phyloP scores from a whole-genome alignment of 2,113 vertebrate species.

The Saiga tatarica region DNA sequence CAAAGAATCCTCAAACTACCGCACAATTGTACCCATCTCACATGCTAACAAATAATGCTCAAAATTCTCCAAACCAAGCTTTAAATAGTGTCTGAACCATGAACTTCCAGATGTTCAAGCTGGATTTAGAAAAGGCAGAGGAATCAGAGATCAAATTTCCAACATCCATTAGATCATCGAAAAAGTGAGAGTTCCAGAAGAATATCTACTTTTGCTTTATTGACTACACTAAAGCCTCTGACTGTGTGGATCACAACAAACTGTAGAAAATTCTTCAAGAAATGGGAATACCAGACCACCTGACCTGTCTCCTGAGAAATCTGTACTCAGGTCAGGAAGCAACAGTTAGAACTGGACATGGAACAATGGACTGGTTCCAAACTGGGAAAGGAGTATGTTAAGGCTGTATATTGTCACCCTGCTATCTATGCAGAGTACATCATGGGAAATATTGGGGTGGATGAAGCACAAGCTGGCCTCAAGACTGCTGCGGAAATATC shows the following conservation, averaged over 20 bases:
- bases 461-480: not conserved
- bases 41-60: not conserved
- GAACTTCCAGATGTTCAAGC: not conserved
- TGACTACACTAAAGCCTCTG: not conserved
- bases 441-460: not conserved
- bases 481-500: not conserved
- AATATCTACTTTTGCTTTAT: not conserved
- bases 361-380: not conserved
- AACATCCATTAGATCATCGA: not conserved
- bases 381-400: not conserved
- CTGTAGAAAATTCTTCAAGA: not conserved
- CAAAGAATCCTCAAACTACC: not conserved
- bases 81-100: not conserved
- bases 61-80: not conserved
- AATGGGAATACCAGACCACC: not conserved
- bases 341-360: not conserved
- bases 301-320: not conserved
- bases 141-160: not conserved
- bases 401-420: not conserved
- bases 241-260: not conserved
- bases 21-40: fast-evolving
- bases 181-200: not conserved
- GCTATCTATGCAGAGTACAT: not conserved
- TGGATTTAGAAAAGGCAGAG: not conserved
- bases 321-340: not conserved